Evolutionary conservation across 92 coral and sea anemone genomes (phyloP).

Genomic region (Montipora capitata): DNA sequence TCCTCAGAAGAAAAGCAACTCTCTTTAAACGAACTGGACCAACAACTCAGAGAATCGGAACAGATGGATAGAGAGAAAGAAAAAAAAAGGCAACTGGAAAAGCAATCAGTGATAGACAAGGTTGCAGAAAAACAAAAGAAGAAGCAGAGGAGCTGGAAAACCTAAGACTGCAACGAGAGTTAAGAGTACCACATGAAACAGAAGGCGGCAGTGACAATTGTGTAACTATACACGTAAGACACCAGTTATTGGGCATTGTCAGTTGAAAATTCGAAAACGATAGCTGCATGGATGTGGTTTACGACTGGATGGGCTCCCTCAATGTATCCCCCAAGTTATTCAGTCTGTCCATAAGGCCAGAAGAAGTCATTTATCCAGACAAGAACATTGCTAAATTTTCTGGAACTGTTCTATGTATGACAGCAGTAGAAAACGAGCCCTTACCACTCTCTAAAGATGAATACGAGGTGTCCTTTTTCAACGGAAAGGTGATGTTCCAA

Average conservation of each 20-base stretch:
- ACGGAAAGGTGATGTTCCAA: too few relatives aligned
- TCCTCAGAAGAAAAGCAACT: background rate
- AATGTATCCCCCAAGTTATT: constrained; percentile 23
- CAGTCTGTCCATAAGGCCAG: background rate
- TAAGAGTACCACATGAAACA: constrained; percentile 24
- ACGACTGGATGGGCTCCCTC: constrained; percentile 48
- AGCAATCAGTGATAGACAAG: too few relatives aligned
- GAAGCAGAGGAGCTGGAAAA: constrained; percentile 12
- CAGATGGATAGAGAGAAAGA: background rate
- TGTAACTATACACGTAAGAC: constrained; percentile 10
- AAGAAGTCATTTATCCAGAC: background rate
- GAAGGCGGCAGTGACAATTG: background rate
- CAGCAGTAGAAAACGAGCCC: background rate
- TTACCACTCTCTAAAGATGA: background rate
- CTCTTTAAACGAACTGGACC: background rate
- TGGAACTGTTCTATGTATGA: background rate
- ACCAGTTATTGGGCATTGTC: constrained; percentile 6
- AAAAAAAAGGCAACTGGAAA: background rate
- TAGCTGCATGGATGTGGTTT: constrained; percentile 4
- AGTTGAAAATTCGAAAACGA: background rate
- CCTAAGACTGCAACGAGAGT: constrained; percentile 6
- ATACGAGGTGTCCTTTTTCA: constrained; percentile 9
- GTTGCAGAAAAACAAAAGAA: background rate
- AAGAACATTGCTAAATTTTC: background rate
- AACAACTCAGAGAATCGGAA: constrained; percentile 1